Evolutionary conservation across 2,888 invertebrate species (phyloP).

Genomic region (Tineola bisselliella): DNA sequence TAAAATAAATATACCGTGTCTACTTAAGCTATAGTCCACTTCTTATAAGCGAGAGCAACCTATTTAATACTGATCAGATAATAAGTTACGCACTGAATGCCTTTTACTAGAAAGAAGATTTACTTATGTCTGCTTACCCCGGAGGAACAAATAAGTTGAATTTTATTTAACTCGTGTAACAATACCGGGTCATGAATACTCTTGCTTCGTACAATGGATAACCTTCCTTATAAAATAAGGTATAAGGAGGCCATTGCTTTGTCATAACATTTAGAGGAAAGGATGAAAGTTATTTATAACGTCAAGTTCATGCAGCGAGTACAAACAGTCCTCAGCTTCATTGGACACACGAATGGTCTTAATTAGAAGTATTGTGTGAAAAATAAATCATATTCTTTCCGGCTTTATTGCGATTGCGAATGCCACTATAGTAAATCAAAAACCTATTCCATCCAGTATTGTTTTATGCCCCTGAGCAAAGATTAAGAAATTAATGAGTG

Average conservation of each 20-base stretch:
- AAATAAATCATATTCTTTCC: conserved; percentile 49
- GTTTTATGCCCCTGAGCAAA: conserved; percentile 47
- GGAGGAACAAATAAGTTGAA: conserved; percentile 43
- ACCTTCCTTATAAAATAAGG: not conserved
- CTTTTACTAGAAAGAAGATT: conserved; percentile 23
- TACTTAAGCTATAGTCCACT: not conserved
- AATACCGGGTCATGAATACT: conserved; percentile 39
- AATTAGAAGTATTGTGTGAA: conserved; percentile 62
- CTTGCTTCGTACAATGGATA: conserved; percentile 16
- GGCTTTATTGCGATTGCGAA: conserved; percentile 25
- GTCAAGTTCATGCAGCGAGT: conserved; percentile 52
- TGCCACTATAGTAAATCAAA: conserved; percentile 51
- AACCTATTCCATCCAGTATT: conserved; percentile 30
- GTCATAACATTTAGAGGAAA: conserved; percentile 21
- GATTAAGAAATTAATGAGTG: conserved; percentile 60
- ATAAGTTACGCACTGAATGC: conserved; percentile 22
- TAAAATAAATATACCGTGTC: conserved; percentile 24
- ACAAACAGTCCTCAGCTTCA: conserved; percentile 47
- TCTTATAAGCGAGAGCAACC: not conserved
- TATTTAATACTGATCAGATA: conserved; percentile 15
- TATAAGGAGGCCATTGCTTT: not conserved
- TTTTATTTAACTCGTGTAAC: conserved; percentile 47
- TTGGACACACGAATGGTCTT: conserved; percentile 60
- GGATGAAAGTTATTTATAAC: conserved; percentile 61
- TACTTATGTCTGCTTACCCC: conserved; percentile 32